These are phyloP conservation scores for Holotrichia oblita DNA, from an alignment of 1,140 invertebrate genomes.

Conservation along the genomic window DNA sequence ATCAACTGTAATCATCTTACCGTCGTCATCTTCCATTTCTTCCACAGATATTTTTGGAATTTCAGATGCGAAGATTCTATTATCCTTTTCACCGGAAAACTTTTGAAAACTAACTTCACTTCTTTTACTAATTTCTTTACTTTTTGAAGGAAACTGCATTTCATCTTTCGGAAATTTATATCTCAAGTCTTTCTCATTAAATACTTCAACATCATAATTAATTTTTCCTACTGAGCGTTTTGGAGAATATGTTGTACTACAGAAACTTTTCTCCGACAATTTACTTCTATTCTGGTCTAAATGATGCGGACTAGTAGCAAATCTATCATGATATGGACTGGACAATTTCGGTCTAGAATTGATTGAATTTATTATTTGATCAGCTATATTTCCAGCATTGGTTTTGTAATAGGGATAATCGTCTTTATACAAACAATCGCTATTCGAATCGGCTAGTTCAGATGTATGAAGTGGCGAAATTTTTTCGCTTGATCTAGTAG, in stretches of 20 bases:
- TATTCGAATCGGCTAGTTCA: slow-evolving; percentile 11
- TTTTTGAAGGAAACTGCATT: neutral
- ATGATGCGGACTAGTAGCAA: neutral
- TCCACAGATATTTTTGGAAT: neutral
- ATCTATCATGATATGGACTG: neutral
- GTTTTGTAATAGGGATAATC: neutral
- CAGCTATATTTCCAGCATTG: slow-evolving; percentile 44
- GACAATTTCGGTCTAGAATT: slow-evolving; percentile 39
- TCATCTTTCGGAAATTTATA: neutral
- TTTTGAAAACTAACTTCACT: neutral
- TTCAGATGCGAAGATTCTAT: neutral
- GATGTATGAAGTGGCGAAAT: neutral
- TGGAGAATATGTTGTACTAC: neutral
- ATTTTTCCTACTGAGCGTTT: neutral
- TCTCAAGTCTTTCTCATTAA: neutral
- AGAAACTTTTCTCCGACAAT: neutral
- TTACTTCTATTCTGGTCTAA: neutral
- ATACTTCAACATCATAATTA: neutral
- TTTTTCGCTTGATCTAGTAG: slow-evolving; percentile 1
- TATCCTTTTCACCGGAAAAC: neutral
- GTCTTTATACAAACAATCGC: neutral
- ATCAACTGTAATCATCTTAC: neutral
- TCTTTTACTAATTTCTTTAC: neutral
- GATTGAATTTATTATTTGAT: slow-evolving; percentile 53
- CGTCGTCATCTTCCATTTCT: neutral